These are phyloP conservation scores for Brenthis hecate DNA, from an alignment of 2,888 invertebrate genomes.

Conservation along the genomic window DNA sequence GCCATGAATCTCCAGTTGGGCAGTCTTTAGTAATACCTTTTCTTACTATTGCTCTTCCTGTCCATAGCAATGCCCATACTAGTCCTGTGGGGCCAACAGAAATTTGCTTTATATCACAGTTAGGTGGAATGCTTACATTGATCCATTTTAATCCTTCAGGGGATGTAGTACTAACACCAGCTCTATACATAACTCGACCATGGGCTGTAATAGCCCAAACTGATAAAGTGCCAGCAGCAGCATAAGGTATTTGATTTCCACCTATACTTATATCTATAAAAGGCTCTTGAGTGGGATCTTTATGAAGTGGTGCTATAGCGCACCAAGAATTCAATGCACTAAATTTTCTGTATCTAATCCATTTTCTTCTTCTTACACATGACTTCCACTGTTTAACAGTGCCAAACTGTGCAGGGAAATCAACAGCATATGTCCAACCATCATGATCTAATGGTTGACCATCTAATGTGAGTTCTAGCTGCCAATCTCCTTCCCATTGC, in stretches of 20 bases:
- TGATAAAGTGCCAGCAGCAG: constrained; percentile 87
- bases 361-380: constrained; percentile 93
- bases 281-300: constrained; percentile 95
- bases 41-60: constrained; percentile 91
- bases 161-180: constrained; percentile 89
- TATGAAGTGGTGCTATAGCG: constrained; percentile 93
- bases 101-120: constrained; percentile 92
- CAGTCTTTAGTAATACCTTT: constrained; percentile 91
- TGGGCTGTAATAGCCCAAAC: constrained; percentile 97
- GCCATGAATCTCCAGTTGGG: constrained; percentile 88
- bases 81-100: constrained; percentile 93
- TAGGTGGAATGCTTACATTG: constrained; percentile 87
- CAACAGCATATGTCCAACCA: constrained; percentile 96
- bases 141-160: constrained; percentile 96
- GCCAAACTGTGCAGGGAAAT: constrained; percentile 93
- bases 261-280: constrained; percentile 96
- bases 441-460: constrained; percentile 94
- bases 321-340: constrained; percentile 96
- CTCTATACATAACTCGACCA: constrained; percentile 93
- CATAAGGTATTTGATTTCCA: constrained; percentile 91
- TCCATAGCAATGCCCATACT: constrained; percentile 93
- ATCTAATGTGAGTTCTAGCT: constrained; percentile 90
- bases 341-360: constrained; percentile 93
- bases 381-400: constrained; percentile 94
- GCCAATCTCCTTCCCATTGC: constrained; percentile 98